Percentiles rank a stretch among this genome's conserved stretches.
Conservation (phyloP, 1,140 invertebrate species). For the Oryzaephilus surinamensis region DNA sequence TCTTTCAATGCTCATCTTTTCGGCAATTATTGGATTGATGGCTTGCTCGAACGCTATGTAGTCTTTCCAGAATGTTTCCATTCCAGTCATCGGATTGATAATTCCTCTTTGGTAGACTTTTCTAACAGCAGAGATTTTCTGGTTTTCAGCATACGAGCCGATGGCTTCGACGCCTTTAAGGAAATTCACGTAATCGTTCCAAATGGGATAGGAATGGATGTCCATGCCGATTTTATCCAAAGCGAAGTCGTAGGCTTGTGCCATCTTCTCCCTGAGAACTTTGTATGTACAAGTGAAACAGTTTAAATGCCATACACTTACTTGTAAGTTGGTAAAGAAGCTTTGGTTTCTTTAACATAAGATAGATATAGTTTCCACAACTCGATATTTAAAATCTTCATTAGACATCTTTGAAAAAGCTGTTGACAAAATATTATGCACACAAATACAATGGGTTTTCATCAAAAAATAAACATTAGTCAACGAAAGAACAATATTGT, state of each 20-base stretch:
- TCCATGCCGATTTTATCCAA: conserved; percentile 98
- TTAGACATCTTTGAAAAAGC: conserved; percentile 95
- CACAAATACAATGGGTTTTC: neutral
- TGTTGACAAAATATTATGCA: conserved; percentile 36
- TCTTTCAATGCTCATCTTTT: conserved; percentile 45
- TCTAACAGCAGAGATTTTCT: conserved; percentile 94
- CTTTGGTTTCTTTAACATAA: conserved; percentile 98
- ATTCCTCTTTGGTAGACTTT: conserved; percentile 94
- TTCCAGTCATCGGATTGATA: conserved; percentile 94
- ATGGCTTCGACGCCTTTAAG: conserved; percentile 95
- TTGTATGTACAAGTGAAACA: neutral
- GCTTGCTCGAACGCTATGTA: conserved; percentile 88
- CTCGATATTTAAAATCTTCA: conserved; percentile 98
- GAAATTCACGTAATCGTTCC: conserved; percentile 97
- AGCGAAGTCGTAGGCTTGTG: conserved; percentile 98
- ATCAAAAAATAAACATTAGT: conserved; percentile 17
- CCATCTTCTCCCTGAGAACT: conserved; percentile 90
- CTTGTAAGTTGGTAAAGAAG: conserved; percentile 87
- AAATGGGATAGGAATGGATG: conserved; percentile 89
- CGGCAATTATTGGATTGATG: conserved; percentile 93
- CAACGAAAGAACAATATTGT: conserved; percentile 19
- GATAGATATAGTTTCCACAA: conserved; percentile 96
- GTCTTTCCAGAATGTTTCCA: conserved; percentile 97
- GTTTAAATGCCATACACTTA: conserved; percentile 43
- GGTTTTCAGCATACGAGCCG: conserved; percentile 98